phyloP scores from a whole-genome alignment of 2,888 invertebrate species.

The Petrolisthes manimaculis region DNA sequence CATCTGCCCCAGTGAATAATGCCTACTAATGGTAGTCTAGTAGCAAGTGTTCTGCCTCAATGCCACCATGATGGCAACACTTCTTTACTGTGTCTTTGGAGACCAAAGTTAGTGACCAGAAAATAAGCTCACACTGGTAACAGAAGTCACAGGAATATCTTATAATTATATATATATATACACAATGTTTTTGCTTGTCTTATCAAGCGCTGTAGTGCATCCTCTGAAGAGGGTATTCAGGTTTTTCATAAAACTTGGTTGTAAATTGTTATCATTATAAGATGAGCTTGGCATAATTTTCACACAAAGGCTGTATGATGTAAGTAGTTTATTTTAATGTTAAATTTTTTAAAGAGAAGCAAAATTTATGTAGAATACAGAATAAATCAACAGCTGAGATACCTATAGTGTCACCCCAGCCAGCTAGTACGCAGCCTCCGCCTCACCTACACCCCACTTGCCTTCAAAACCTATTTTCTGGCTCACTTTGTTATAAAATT shows the following conservation, averaged over 20 bases:
- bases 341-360: not conserved
- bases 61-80: no score
- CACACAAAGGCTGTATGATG: slow-evolving; percentile 28
- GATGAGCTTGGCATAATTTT: slow-evolving; percentile 42
- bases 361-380: not conserved
- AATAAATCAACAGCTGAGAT: not conserved
- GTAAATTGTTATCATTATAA: slow-evolving; percentile 41
- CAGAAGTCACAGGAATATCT: slow-evolving; percentile 30
- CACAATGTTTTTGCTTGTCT: slow-evolving; percentile 43
- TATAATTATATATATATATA: slow-evolving; percentile 31
- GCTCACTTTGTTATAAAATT: slow-evolving; percentile 42
- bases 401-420: not conserved
- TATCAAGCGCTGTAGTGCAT: slow-evolving; percentile 52
- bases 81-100: no score
- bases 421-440: not conserved
- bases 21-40: no score
- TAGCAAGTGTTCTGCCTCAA: no score
- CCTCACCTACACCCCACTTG: not conserved
- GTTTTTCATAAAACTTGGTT: slow-evolving; percentile 46
- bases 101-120: slow-evolving; percentile 12
- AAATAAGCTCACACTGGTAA: slow-evolving; percentile 35
- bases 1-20: slow-evolving; percentile 77
- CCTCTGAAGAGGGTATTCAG: slow-evolving; percentile 52
- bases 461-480: slow-evolving; percentile 37
- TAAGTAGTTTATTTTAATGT: slow-evolving; percentile 34